Conservation (phyloP, 2,113 vertebrate species). For the Erythrocebus patas region DNA sequence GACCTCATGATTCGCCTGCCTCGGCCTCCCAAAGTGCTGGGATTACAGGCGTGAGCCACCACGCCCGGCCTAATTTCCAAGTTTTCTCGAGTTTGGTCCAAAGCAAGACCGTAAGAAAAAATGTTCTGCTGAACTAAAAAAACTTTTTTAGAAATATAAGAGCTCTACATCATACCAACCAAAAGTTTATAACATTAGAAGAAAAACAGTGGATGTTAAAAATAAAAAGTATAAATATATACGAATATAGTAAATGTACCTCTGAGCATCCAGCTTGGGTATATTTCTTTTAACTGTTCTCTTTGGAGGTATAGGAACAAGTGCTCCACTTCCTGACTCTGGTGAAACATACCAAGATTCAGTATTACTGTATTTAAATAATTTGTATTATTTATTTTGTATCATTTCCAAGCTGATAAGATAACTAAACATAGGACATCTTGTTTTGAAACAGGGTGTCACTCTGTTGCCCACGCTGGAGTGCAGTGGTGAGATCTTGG, state of each 20-base stretch:
- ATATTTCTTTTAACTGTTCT: slow-evolving; percentile 88
- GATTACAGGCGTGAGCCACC: no score
- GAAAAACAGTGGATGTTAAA: neutral
- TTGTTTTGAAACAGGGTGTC: no score
- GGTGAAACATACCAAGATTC: slow-evolving; percentile 47
- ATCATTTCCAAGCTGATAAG: neutral
- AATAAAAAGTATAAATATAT: neutral
- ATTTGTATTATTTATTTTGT: no score
- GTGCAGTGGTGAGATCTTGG: no score
- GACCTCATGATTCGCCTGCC: no score
- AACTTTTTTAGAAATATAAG: neutral
- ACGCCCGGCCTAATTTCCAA: neutral
- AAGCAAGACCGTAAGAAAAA: slow-evolving; percentile 30
- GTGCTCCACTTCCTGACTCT: slow-evolving; percentile 82
- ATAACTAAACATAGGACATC: neutral
- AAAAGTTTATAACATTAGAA: neutral
- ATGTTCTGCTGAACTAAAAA: neutral
- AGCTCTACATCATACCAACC: neutral
- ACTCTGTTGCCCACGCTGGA: no score
- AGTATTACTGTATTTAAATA: neutral
- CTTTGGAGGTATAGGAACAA: slow-evolving; percentile 84
- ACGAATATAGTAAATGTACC: slow-evolving; percentile 77
- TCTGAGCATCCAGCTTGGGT: slow-evolving; percentile 93
- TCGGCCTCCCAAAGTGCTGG: no score
- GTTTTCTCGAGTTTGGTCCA: neutral